Conservation (phyloP, 2,113 vertebrate species). For the Nannobrachium achirus region DNA sequence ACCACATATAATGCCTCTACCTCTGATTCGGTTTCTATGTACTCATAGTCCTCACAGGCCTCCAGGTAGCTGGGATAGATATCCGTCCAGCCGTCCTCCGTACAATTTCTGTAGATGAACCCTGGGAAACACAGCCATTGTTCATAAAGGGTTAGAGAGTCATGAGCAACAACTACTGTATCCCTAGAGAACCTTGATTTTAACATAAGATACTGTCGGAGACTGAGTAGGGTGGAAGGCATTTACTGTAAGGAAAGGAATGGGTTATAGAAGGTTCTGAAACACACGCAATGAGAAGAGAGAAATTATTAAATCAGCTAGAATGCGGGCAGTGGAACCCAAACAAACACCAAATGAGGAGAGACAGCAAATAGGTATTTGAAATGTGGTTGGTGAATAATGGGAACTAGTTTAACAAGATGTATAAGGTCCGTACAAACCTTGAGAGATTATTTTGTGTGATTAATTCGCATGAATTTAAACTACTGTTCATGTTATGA, state of each 20-base stretch:
- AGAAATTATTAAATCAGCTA: no score
- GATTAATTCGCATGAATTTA: no score
- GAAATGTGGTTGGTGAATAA: not conserved
- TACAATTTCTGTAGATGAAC: conserved; percentile 71
- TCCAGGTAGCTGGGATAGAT: conserved; percentile 61
- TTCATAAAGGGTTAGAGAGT: not conserved
- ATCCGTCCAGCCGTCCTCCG: conserved; percentile 62
- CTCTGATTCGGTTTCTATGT: conserved; percentile 46
- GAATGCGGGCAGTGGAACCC: no score
- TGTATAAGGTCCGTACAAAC: no score
- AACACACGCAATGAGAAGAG: not conserved
- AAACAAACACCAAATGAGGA: no score
- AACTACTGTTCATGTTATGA: no score
- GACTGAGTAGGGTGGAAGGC: no score
- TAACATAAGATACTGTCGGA: not conserved
- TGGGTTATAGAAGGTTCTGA: not conserved
- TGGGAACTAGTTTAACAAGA: no score
- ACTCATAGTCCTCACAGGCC: conserved; percentile 53
- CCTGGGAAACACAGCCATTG: conserved; percentile 40
- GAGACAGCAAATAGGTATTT: not conserved
- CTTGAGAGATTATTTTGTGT: no score
- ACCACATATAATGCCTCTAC: conserved; percentile 26
- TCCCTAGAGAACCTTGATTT: not conserved
- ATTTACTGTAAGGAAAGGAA: not conserved
- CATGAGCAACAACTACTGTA: not conserved